phyloP scores from a whole-genome alignment of 1,140 invertebrate species.

The Linepithema humile region DNA sequence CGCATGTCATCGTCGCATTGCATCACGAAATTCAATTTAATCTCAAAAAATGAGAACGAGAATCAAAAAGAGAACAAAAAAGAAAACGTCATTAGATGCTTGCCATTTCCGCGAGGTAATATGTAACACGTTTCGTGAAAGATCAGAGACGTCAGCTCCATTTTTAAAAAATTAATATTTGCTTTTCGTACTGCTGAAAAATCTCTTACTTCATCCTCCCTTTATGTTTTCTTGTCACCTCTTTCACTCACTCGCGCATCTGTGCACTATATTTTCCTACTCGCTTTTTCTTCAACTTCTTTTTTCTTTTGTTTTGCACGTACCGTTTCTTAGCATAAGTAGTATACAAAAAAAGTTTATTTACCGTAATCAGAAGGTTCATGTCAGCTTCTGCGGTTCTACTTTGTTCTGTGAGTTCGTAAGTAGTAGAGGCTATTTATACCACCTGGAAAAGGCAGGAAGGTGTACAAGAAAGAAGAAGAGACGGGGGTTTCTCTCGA shows the following conservation, averaged over 20 bases:
- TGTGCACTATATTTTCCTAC: background rate
- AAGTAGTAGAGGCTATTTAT: conserved; percentile 83
- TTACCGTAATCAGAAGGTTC: conserved; percentile 85
- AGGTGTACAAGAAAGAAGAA: conserved; percentile 71
- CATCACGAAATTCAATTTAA: background rate
- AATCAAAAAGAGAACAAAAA: background rate
- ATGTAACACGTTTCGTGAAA: background rate
- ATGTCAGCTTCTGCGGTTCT: conserved; percentile 84
- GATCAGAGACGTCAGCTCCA: background rate
- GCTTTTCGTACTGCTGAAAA: background rate
- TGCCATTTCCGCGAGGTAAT: background rate
- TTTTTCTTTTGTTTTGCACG: conserved; percentile 20
- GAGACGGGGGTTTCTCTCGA: conserved; percentile 76
- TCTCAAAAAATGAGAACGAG: background rate
- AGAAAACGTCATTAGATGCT: background rate
- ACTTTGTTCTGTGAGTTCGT: conserved; percentile 83
- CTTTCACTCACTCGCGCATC: background rate
- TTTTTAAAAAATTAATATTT: background rate
- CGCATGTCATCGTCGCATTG: too few species aligned
- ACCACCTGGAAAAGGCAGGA: conserved; percentile 75
- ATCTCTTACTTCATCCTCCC: background rate
- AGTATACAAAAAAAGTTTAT: conserved; percentile 71
- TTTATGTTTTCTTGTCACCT: background rate
- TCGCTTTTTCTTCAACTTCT: conserved; percentile 32
- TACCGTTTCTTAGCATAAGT: conserved; percentile 31